These are phyloP conservation scores for Caenorhabditis sp. DNA, from an alignment of 2,888 invertebrate species.

Conservation along the genomic window DNA sequence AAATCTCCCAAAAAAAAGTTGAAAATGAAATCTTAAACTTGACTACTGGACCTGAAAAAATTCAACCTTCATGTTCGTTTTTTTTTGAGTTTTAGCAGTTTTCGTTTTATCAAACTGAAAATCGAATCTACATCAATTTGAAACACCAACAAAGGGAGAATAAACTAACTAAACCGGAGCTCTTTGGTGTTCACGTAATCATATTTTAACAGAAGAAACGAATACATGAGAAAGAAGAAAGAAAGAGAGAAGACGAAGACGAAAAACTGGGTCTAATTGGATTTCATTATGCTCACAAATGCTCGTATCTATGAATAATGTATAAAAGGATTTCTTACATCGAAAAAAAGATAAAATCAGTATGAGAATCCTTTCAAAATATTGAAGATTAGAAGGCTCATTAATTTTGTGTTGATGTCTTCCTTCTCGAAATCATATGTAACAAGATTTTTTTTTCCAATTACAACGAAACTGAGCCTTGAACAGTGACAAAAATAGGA, in stretches of 20 bases:
- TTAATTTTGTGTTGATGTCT: too few species aligned
- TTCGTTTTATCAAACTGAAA: too few species aligned
- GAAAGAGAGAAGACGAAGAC: constrained; percentile 15
- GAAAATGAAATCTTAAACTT: too few species aligned
- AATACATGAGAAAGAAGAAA: constrained; percentile 7
- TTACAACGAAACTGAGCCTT: neutral
- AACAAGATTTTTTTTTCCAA: neutral
- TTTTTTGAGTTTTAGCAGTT: too few species aligned
- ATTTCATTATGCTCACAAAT: constrained; percentile 32
- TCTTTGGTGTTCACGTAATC: constrained; percentile 19
- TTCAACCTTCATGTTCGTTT: too few species aligned
- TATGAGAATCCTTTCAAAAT: neutral
- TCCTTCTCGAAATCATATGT: too few species aligned
- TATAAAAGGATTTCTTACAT: neutral
- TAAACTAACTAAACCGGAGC: neutral
- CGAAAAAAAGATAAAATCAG: neutral
- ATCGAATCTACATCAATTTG: neutral
- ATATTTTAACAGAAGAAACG: constrained; percentile 13
- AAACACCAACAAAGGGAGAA: neutral
- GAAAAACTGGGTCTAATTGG: constrained; percentile 15
- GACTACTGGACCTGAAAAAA: too few species aligned
- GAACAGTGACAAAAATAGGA: too few species aligned
- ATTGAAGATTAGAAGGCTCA: neutral
- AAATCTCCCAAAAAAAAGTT: too few species aligned
- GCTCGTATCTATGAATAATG: neutral